These are phyloP conservation scores for Ectobius pallidus DNA, from an alignment of 2,888 invertebrate genomes.

Conservation along the genomic window DNA sequence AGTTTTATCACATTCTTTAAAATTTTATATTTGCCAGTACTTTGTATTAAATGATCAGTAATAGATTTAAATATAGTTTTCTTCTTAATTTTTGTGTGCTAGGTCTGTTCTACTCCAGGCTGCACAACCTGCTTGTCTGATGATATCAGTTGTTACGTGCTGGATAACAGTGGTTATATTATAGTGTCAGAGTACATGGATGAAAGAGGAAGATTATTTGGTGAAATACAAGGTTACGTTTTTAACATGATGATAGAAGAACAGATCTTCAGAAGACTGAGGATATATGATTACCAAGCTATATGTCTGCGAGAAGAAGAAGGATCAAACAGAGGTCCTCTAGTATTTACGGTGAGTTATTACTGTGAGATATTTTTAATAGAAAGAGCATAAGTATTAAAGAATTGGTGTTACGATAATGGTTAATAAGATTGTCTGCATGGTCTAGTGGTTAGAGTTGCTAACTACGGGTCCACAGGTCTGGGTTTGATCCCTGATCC, in stretches of 20 bases:
- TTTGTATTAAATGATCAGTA: too few relatives aligned
- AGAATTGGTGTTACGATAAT: too few relatives aligned
- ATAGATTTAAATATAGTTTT: too few relatives aligned
- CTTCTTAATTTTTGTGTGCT: too few relatives aligned
- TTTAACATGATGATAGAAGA: constrained; percentile 52
- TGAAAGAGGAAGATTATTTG: constrained; percentile 57
- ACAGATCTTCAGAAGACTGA: constrained; percentile 74
- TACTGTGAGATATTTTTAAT: too few relatives aligned
- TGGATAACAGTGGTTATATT: constrained; percentile 60
- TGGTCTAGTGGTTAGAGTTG: too few relatives aligned
- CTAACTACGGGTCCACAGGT: too few relatives aligned
- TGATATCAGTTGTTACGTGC: constrained; percentile 56
- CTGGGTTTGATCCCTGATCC: too few relatives aligned
- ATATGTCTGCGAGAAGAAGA: constrained; percentile 70
- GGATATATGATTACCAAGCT: constrained; percentile 86
- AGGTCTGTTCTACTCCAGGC: background rate
- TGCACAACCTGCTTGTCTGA: constrained; percentile 48
- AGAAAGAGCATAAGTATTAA: too few relatives aligned
- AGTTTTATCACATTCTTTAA: too few relatives aligned
- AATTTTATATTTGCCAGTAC: too few relatives aligned
- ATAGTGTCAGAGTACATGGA: constrained; percentile 53
- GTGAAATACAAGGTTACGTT: constrained; percentile 55
- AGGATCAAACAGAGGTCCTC: constrained; percentile 44
- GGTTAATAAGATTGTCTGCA: too few relatives aligned
- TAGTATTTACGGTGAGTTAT: constrained; percentile 37